phyloP scores from a whole-genome alignment of 2,113 vertebrate species.

The Bagarius yarrelli region DNA sequence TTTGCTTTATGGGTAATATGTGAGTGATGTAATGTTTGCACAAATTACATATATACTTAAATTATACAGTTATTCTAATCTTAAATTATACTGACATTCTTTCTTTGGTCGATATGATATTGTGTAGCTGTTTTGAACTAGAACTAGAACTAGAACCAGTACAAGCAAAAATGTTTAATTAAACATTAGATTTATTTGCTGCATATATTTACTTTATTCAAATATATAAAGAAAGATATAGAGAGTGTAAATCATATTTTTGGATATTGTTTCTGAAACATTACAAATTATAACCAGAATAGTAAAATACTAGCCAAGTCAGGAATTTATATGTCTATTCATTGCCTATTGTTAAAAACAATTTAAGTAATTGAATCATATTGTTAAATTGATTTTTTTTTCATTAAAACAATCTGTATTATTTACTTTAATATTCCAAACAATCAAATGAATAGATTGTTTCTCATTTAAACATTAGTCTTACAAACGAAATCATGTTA shows the following conservation, averaged over 20 bases:
- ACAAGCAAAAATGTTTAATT: too few relatives aligned
- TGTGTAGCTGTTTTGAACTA: too few relatives aligned
- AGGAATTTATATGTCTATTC: background rate
- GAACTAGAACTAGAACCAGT: too few relatives aligned
- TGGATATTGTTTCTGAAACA: too few relatives aligned
- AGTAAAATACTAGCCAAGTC: too few relatives aligned
- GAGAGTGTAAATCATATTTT: too few relatives aligned
- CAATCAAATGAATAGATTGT: background rate
- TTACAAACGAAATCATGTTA: background rate
- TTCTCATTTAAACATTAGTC: background rate
- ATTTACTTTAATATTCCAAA: background rate
- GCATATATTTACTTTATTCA: too few relatives aligned
- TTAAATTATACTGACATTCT: conserved; percentile 7
- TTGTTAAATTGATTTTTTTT: background rate
- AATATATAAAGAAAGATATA: too few relatives aligned
- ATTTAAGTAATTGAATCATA: background rate
- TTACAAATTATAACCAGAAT: too few relatives aligned
- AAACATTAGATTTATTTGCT: too few relatives aligned
- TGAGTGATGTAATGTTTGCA: conserved; percentile 43
- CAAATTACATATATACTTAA: conserved; percentile 41
- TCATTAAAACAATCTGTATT: background rate
- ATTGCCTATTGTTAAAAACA: background rate
- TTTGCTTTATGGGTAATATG: conserved; percentile 35
- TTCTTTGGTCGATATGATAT: background rate
- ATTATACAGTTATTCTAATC: conserved; percentile 34